Evolutionary conservation across 2,888 invertebrate genomes (phyloP), one percentile per base, ranked within the genome.

Genomic region (Mimumesa dahlbomi): DNA sequence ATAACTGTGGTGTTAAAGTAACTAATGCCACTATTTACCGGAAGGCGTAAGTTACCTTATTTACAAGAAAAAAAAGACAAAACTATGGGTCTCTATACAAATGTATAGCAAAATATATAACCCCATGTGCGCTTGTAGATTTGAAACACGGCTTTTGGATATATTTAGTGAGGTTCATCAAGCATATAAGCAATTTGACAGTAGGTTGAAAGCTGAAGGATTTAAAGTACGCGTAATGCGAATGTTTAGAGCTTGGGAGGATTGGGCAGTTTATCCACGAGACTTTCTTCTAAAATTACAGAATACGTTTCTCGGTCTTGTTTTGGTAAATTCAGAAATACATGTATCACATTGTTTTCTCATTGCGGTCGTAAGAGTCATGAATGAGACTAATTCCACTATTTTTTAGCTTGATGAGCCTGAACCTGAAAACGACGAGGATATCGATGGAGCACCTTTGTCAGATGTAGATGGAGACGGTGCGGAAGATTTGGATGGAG

Each of bases 221-320:
- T 98, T 98, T 90, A 97, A 98, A 86, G 94, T 95, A 63, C 91
- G 98, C 45, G 96, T 98, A 29, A 94, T 97, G 88, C 93, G 95
- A 84, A 95, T 97, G 81, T 93, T 99, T 88, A 94, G 96, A 85
- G 97, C 98, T 1, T 99, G 99, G 98, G 98, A 98, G 89, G 99
- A 99, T 88, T 97, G 97, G 94, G 94, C 96, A 13, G 94, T 99
- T 68, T 99, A 99, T 91, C 96, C 98, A 0, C 95, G 95, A 63
- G 98, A 98, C 77, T 96, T 96, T 89, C 92, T 99, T 70, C 93
- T 95, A 71, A 94, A 93, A 85, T 90, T 98, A 67, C 97, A 98
- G 88, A 96, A 97, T 85, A 93, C 95, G 9, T 99, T 99, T 90
- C 91, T 98, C 2, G 99, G 99, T 2, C 90, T 96, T 36, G 91